A percentile compares a stretch with the other conserved stretches of the same genome.
Conservation (phyloP, 2,888 invertebrate genomes). For the Nebria brevicollis region DNA sequence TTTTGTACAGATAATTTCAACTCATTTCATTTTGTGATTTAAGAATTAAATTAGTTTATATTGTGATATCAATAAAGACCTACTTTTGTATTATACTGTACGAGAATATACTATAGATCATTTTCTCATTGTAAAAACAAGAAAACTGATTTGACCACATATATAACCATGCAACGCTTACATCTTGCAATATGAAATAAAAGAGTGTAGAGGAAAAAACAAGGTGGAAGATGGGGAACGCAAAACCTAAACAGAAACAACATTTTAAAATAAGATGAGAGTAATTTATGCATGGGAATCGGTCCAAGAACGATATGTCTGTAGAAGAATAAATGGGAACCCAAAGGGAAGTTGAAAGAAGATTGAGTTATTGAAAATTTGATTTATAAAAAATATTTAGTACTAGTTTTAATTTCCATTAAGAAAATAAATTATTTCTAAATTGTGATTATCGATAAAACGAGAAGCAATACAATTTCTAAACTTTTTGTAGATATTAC, state of each 20-base stretch:
- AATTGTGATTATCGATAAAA: no score
- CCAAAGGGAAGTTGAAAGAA: background rate
- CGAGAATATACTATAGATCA: background rate
- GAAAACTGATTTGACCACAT: background rate
- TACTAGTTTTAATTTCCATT: no score
- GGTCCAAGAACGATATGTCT: background rate
- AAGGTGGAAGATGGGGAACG: background rate
- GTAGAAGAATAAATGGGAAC: background rate
- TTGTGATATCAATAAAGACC: background rate
- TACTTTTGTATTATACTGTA: background rate
- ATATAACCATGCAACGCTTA: background rate
- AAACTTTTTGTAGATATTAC: no score
- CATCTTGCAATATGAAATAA: background rate
- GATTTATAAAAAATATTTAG: background rate
- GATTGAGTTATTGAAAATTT: background rate
- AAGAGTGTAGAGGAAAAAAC: background rate
- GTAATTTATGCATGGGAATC: constrained; percentile 14
- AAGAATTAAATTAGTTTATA: no score
- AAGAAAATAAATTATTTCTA: no score
- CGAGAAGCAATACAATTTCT: no score
- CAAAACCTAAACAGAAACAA: constrained; percentile 2
- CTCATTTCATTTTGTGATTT: no score
- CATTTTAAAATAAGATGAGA: background rate
- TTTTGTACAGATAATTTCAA: no score
- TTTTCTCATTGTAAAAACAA: background rate